Evolutionary conservation across 2,888 invertebrate species (phyloP).

Genomic region (Tetranychus piercei): DNA sequence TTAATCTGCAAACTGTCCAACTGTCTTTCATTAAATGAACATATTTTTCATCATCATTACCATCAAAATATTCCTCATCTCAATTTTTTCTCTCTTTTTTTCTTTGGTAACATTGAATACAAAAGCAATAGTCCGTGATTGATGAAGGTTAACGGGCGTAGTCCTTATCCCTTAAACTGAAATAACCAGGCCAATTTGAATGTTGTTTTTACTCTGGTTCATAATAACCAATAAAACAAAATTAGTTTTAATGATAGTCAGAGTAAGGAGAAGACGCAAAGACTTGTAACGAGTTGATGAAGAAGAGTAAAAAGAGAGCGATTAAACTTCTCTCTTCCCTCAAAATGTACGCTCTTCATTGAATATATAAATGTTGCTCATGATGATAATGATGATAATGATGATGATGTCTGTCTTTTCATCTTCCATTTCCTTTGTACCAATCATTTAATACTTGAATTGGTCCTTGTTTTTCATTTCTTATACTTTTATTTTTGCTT

Average conservation of each 20-base stretch:
- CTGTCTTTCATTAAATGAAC: background rate
- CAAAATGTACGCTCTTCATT: background rate
- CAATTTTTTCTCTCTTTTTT: no score
- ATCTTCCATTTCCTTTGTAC: background rate
- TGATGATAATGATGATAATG: background rate
- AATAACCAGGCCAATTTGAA: background rate
- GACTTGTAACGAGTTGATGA: background rate
- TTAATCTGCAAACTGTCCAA: background rate
- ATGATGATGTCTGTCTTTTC: background rate
- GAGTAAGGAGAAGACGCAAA: no score
- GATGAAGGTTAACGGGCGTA: background rate
- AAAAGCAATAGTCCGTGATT: background rate
- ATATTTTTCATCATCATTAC: background rate
- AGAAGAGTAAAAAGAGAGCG: background rate
- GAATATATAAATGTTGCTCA: background rate
- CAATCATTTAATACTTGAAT: background rate
- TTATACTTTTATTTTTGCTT: background rate
- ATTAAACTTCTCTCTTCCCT: background rate
- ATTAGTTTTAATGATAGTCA: constrained; percentile 1
- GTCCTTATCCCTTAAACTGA: constrained; percentile 1
- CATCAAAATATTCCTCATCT: background rate
- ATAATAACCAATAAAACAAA: background rate
- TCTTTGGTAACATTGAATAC: constrained; percentile 2
- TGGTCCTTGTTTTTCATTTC: background rate
- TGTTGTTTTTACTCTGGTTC: background rate